Percentiles rank a stretch among this genome's conserved stretches.
These are phyloP conservation scores for Bedellia somnulentella DNA, from an alignment of 2,888 invertebrate species.

Conservation along the genomic window DNA sequence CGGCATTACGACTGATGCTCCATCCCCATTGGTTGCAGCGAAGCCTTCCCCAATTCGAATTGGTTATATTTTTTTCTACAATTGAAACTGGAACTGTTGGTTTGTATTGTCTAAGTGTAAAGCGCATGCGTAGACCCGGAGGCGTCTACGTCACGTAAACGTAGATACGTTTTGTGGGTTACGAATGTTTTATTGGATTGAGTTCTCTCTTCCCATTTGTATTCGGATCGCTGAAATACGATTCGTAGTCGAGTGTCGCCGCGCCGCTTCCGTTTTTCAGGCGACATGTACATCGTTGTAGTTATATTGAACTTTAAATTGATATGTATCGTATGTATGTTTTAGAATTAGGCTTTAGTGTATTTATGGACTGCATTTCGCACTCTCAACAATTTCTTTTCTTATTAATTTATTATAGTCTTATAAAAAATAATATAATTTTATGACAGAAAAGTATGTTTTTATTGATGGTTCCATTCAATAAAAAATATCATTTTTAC, in stretches of 20 bases:
- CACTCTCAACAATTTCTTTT: no score
- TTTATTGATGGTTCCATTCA: no score
- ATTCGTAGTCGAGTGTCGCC: slow-evolving; percentile 1
- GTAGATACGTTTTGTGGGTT: slow-evolving; percentile 46
- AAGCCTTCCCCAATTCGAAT: slow-evolving; percentile 58
- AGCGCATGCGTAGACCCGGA: slow-evolving; percentile 42
- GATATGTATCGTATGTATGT: no score
- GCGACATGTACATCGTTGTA: no score
- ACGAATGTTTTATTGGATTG: slow-evolving; percentile 57
- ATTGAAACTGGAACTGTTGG: slow-evolving; percentile 56
- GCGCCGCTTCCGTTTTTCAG: no score
- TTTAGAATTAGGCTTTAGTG: no score
- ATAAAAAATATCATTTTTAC: no score
- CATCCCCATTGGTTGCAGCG: slow-evolving; percentile 53
- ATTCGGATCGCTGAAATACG: slow-evolving; percentile 21
- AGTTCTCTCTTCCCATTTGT: slow-evolving; percentile 47
- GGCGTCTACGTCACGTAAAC: slow-evolving; percentile 53
- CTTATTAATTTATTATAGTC: no score
- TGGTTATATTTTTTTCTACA: slow-evolving; percentile 58
- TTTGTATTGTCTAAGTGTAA: slow-evolving; percentile 41
- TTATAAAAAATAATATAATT: no score
- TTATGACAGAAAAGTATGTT: no score
- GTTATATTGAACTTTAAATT: no score
- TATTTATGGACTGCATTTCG: no score
- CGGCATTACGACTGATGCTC: slow-evolving; percentile 54